Evolutionary conservation across 1,140 invertebrate genomes (phyloP).

Genomic region (Halotydeus destructor): DNA sequence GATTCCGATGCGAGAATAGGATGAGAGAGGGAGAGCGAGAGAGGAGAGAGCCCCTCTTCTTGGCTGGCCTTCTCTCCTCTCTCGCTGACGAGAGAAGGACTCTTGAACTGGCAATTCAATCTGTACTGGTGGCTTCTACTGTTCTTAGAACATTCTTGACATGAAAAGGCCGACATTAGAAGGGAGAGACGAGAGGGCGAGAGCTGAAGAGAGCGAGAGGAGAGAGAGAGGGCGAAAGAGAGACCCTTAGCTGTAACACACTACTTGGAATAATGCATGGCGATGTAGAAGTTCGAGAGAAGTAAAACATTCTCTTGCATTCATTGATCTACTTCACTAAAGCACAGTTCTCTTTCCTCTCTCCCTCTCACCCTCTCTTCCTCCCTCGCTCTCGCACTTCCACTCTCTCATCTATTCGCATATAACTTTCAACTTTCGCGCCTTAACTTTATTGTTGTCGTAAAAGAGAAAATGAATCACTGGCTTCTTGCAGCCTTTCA

Average conservation of each 20-base stretch:
- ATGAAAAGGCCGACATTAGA: no score
- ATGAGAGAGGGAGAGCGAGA: background rate
- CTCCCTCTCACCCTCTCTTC: background rate
- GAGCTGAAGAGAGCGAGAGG: background rate
- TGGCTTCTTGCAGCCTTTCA: no score
- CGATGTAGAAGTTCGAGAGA: background rate
- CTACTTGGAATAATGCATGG: background rate
- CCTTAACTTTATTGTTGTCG: no score
- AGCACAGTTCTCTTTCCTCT: background rate
- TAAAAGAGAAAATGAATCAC: no score
- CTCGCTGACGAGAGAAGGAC: background rate
- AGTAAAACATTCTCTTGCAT: background rate
- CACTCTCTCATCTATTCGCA: background rate
- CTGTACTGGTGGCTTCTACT: no score
- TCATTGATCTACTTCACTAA: background rate
- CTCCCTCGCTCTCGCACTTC: background rate
- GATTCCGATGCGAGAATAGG: no score
- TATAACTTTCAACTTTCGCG: no score
- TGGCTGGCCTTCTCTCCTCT: background rate
- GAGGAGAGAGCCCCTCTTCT: no score
- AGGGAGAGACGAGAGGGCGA: no score
- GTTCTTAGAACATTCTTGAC: no score
- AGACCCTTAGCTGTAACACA: background rate
- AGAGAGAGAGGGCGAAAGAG: background rate
- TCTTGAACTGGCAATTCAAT: background rate